Evolutionary conservation across 2,888 invertebrate genomes (phyloP), one percentile per base, ranked within the genome.

Genomic region (Pristionchus arcanus): DNA sequence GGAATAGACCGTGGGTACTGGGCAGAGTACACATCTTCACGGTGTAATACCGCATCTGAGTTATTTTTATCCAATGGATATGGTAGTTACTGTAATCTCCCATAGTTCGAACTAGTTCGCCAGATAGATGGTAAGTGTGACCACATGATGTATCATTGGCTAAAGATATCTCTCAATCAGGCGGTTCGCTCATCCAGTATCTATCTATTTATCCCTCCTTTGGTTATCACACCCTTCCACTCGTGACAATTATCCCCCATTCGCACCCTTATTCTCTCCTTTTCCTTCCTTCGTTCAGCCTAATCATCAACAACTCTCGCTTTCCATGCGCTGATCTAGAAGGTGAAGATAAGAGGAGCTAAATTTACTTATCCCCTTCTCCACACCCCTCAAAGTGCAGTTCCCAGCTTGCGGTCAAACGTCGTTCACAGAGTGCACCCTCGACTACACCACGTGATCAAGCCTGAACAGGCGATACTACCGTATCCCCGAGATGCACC

Each of bases 291-390:
- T 28, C 74, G 74, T 74, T 74, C 74, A 74, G 74, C 74, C 74
- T 74, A 74, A 74, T 74, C 74, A 74, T 74, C 74, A 74, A 74
- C 74, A 74, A 74, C 74, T 74, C 25, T 74, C 74, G 16, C 74
- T 74, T 37, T 74, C 34, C 25, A 34, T 74, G 34, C 31, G 7
- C 74, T 37, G 74, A 37, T n/a, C n/a, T 68, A 68, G 68, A n/a
- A 68, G 68, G 31, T 19, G n/a, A n/a, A 63, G 63, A n/a, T 25
- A 68, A 28, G 28, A 68, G 28, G 9, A n/a, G 68, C 34, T 15
- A 15, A 21, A 74, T 37, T 34, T 74, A 19, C 34, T 16, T 34
- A 31, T 37, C 34, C 37, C n/a, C n/a, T 31, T 16, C 25, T 28
- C 25, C 25, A 74, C 19, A 74, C 74, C 19, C 31, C 68, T 74